These are phyloP conservation scores for Siderastrea siderea DNA, from an alignment of 92 coral and sea anemone species.

Conservation along the genomic window DNA sequence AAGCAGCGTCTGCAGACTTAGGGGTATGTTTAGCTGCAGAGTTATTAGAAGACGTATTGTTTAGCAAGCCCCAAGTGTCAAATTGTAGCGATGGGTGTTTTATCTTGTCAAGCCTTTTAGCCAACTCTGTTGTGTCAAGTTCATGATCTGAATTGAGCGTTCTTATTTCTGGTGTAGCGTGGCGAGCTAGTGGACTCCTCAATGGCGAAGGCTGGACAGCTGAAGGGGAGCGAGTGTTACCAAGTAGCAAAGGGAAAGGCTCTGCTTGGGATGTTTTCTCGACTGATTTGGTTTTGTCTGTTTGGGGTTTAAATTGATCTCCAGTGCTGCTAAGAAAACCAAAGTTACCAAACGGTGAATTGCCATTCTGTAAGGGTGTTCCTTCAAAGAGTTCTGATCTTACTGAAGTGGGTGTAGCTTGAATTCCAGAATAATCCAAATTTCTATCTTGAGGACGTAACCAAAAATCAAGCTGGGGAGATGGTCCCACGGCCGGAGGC, in stretches of 20 bases:
- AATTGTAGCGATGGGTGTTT: conserved; percentile 1
- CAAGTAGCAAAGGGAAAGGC: not conserved
- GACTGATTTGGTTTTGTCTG: not conserved
- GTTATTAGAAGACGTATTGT: not conserved
- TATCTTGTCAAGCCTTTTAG: conserved; percentile 33
- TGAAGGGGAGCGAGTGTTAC: not conserved
- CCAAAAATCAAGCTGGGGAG: conserved; percentile 44
- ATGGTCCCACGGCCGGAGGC: conserved; percentile 13
- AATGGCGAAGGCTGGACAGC: not conserved
- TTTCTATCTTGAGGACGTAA: conserved; percentile 19
- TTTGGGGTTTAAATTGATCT: not conserved
- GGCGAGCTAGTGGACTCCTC: not conserved
- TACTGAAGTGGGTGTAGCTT: not conserved
- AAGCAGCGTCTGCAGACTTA: not conserved
- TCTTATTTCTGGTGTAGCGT: not conserved
- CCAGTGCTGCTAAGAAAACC: conserved; percentile 7
- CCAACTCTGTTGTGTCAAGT: conserved; percentile 27
- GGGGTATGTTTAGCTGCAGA: not conserved
- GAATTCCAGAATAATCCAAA: not conserved
- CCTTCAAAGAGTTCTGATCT: conserved; percentile 3
- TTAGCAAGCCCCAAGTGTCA: not conserved
- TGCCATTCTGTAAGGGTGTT: conserved; percentile 22
- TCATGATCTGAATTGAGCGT: not conserved
- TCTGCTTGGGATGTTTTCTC: not conserved
- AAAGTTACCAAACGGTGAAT: conserved; percentile 31